Evolutionary conservation across 1,140 invertebrate genomes (phyloP).

Genomic region (Plutomurus gul): DNA sequence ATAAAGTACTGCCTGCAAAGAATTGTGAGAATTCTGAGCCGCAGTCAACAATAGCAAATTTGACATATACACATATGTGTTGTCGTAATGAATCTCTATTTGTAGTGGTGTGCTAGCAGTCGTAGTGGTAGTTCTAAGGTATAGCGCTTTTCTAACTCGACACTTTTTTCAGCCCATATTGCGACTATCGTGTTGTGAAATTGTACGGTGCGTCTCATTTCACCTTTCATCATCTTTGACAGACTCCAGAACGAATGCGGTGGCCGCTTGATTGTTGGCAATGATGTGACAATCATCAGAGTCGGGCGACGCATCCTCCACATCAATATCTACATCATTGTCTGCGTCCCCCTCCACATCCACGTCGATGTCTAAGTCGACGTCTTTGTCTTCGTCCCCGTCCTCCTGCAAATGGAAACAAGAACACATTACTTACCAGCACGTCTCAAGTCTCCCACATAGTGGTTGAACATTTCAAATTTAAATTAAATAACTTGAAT

Average conservation of each 20-base stretch:
- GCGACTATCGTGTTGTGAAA: too few relatives aligned
- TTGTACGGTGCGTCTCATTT: too few relatives aligned
- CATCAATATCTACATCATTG: slow-evolving; percentile 56
- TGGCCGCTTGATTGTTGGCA: slow-evolving; percentile 80
- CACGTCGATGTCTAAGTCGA: slow-evolving; percentile 61
- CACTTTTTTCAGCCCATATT: too few relatives aligned
- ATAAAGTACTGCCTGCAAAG: too few relatives aligned
- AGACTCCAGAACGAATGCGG: slow-evolving; percentile 83
- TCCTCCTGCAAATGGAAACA: slow-evolving; percentile 67
- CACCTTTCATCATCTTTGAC: slow-evolving; percentile 70
- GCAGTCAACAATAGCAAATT: too few relatives aligned
- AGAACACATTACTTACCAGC: not conserved
- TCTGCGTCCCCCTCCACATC: slow-evolving; percentile 62
- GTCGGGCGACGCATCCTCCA: slow-evolving; percentile 59
- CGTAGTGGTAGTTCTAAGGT: too few relatives aligned
- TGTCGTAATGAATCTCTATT: too few relatives aligned
- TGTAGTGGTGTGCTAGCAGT: too few relatives aligned
- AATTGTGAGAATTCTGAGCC: too few relatives aligned
- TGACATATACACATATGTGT: too few relatives aligned
- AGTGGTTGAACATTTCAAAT: not conserved
- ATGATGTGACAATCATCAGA: slow-evolving; percentile 79
- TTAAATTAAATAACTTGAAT: slow-evolving; percentile 13
- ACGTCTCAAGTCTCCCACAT: not conserved
- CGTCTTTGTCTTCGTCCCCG: slow-evolving; percentile 69
- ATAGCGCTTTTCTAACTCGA: too few relatives aligned